phyloP scores from a whole-genome alignment of 2,113 vertebrate species.

The Atlantisia rogersi region DNA sequence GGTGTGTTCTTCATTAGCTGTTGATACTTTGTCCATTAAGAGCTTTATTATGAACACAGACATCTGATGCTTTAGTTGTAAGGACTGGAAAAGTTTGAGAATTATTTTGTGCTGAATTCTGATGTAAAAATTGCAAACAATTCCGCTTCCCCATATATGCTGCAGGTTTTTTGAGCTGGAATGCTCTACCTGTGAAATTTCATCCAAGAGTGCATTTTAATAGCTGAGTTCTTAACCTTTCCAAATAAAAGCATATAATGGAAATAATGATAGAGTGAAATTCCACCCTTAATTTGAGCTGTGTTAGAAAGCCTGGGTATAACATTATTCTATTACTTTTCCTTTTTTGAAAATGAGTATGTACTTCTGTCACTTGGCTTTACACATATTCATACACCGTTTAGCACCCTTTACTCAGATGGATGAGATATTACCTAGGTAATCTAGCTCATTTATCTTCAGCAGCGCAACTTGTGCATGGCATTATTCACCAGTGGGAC shows the following conservation, averaged over 20 bases:
- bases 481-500: background rate
- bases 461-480: background rate
- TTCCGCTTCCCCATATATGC: background rate
- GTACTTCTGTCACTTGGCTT: conserved; percentile 11
- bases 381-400: background rate
- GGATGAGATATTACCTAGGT: background rate
- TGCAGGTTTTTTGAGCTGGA: background rate
- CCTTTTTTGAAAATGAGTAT: background rate
- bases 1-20: background rate
- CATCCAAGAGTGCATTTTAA: conserved; percentile 18
- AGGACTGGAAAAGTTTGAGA: background rate
- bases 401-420: background rate
- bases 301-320: background rate
- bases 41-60: background rate
- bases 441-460: conserved; percentile 30
- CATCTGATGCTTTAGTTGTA: background rate
- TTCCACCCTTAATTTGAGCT: conserved; percentile 20
- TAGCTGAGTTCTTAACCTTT: background rate
- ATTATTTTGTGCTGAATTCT: background rate
- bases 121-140: background rate
- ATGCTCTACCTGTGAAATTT: conserved; percentile 20
- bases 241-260: background rate
- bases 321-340: conserved; percentile 22
- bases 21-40: background rate
- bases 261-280: conserved; percentile 37